Base-by-base conservation (phyloP, 2,797 vertebrate genomes). In the Craterocephalus amniculus region DNA sequence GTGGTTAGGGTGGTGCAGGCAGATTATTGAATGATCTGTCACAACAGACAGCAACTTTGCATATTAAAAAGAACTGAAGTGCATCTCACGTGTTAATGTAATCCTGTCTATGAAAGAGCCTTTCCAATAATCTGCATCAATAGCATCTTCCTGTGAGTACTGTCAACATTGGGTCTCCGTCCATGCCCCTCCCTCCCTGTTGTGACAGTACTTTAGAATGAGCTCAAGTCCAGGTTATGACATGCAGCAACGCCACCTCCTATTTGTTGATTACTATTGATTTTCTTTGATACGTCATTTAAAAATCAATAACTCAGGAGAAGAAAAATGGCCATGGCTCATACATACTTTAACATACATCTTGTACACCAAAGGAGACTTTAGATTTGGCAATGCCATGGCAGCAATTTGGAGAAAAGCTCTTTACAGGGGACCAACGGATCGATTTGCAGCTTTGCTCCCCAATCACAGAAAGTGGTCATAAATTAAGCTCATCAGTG, bases 181-280 rank as follows among this genome's bases (percentile, higher is more conserved):
- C 60, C 32, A 63, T 48, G 76, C 54, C 24, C 48, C 70, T 75
- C 49, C 36, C 8, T 35, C 90, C 88, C 86, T 91, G 91, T 94
- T 94, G 91, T 94, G 94, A 96, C 95, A 96, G 92, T 88, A 90
- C 89, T 94, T 92, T 91, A 94, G 83, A 96, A 92, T 92, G 89
- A 91, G 91, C 83, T 89, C 83, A 86, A 93, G 91, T 93, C 89
- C 80, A 84, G 91, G 91, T 94, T 94, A 93, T 95, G 94, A 96
- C 95, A 95, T 93, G 78, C 88, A 84, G 87, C 90, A 85, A 87
- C 84, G 78, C 88, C 90, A 91, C 93, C 93, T 95, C 90, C 96
- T 97, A 97, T 99, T 97, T 98, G 97, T 98, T 98, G 96, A 98
- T 97, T 97, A 94, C 94, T 98, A 98, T 99, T 96, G 97, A 99